phyloP scores from a whole-genome alignment of 2,888 invertebrate genomes.

The Hyalella azteca region DNA sequence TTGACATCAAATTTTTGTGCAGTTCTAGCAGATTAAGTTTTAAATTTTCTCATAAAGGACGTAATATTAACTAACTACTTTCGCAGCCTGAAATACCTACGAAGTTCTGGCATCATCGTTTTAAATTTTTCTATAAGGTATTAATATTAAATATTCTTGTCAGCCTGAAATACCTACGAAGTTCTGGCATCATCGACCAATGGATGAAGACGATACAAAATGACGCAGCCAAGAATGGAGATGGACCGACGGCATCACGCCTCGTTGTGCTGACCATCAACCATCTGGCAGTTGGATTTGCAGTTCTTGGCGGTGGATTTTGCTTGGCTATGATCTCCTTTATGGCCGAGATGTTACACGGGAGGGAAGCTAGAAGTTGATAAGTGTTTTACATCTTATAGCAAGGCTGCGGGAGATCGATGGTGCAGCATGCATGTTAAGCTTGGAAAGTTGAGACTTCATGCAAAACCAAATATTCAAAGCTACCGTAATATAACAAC shows the following conservation, averaged over 20 bases:
- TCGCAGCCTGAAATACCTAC: neutral
- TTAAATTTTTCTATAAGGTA: too few species aligned
- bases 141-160: too few species aligned
- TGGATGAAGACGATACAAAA: neutral
- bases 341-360: neutral
- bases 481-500: too few species aligned
- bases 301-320: neutral
- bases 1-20: too few species aligned
- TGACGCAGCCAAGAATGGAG: neutral
- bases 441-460: too few species aligned
- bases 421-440: too few species aligned
- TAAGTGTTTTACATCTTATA: too few species aligned
- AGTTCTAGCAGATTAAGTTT: too few species aligned
- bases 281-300: conserved; percentile 19
- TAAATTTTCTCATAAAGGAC: too few species aligned
- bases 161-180: neutral
- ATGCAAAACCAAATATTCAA: too few species aligned
- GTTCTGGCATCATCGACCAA: conserved; percentile 1
- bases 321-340: neutral
- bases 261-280: neutral
- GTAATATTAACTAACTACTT: too few species aligned
- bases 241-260: neutral
- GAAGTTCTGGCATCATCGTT: neutral
- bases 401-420: too few species aligned
- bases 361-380: neutral